Percentiles rank a stretch among this genome's conserved stretches.
Conservation (phyloP, 1,140 invertebrate genomes). For the Paramacrobiotus metropolitanus region DNA sequence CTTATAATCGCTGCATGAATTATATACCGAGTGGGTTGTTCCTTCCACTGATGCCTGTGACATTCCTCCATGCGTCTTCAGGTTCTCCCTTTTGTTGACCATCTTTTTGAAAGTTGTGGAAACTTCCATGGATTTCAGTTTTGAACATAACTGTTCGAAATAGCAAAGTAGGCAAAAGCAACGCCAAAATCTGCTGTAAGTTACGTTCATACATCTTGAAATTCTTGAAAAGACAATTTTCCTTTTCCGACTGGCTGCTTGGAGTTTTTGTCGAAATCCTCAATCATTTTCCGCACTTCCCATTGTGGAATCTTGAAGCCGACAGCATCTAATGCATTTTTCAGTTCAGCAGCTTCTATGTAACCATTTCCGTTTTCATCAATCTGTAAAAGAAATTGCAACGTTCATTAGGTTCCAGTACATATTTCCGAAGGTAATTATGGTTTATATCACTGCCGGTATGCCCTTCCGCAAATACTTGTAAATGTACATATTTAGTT, state of each 20-base stretch:
- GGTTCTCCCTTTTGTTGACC: constrained; percentile 72
- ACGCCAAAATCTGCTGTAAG: constrained; percentile 5
- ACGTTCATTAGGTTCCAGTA: too few relatives aligned
- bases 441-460: not conserved
- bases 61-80: constrained; percentile 73
- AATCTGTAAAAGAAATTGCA: constrained; percentile 52
- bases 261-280: constrained; percentile 49
- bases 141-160: constrained; percentile 44
- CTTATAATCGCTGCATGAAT: constrained; percentile 13
- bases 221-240: constrained; percentile 55
- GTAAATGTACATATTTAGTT: not conserved
- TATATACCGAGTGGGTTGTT: constrained; percentile 62
- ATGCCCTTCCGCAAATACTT: not conserved
- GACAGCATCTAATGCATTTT: constrained; percentile 60
- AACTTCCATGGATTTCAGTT: constrained; percentile 68
- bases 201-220: constrained; percentile 43
- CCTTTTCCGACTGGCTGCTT: constrained; percentile 35
- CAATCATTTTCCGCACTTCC: constrained; percentile 67
- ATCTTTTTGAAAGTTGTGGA: constrained; percentile 69
- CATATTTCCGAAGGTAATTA: not conserved
- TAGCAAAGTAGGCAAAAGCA: constrained; percentile 3
- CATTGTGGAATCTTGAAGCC: constrained; percentile 82
- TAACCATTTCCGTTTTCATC: constrained; percentile 69
- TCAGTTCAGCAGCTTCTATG: constrained; percentile 66
- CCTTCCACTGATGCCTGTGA: constrained; percentile 76